Base-by-base conservation (phyloP, 92 coral and sea anemone genomes). In the Paragorgia papillata region DNA sequence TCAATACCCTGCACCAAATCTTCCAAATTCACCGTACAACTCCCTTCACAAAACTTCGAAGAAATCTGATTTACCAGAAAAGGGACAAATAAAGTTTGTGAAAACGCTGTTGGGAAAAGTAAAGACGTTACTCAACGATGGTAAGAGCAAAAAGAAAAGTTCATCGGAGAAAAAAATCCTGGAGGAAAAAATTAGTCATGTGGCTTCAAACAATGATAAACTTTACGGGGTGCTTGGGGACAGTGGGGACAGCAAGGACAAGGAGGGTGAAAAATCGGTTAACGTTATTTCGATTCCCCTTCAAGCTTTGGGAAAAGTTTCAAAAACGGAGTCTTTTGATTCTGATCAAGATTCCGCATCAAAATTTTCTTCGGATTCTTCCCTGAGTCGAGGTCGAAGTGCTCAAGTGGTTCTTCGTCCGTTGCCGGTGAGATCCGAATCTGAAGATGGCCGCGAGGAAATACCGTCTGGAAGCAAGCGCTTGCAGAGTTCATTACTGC, bases 271-370 rank as follows among this genome's bases (percentile, higher is more conserved):
- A 31, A 71, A 71, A 54, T 71, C 78, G 1, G 78, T 71, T 7
- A 71, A 71, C 58, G 78, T 71, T 19, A 71, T 71, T n/a, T 71
- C 78, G 31, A 71, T 71, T 28, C 78, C 78, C 0, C 27, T 71
- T 7, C 9, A 71, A 7, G 78, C 78, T 31, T 71, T 71, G 78
- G 37, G 27, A 63, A 31, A 32, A 22, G 9, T 63, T 37, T 31
- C 69, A 15, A 71, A 71, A 51, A 34, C n/a, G 10, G 78, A 30
- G 9, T 50, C 46, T 1, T 22, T 64, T 28, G 64, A 54, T 15
- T 18, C 14, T 33, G 63, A 71, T 15, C 4, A 26, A 20, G 48
- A 40, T 17, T 24, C n/a, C 14, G 63, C 17, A 8, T 3, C 13
- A 22, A 28, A 56, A 56, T 13, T 17, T 13, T 22, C 62, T 7